Percentiles rank a stretch among this genome's conserved stretches.
Conservation (phyloP, 2,113 vertebrate genomes). For the Podilymbus podiceps region DNA sequence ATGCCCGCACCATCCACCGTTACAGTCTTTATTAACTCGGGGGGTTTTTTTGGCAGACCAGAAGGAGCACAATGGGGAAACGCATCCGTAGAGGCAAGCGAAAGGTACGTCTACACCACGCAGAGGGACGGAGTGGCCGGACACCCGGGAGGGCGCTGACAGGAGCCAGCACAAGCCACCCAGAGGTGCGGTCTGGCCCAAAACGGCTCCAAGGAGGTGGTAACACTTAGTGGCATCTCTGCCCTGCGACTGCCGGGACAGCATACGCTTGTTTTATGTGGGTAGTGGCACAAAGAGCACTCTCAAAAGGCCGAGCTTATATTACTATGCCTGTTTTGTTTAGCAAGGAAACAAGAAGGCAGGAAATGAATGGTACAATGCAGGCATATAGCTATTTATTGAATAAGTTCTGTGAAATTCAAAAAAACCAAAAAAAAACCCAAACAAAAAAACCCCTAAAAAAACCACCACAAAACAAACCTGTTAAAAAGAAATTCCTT, state of each 20-base stretch:
- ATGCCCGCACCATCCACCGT: accelerated
- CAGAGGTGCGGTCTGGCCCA: not conserved
- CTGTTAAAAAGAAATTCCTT: not conserved
- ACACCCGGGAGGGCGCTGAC: accelerated
- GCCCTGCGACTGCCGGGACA: not conserved
- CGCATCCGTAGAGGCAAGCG: accelerated
- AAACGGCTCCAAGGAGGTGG: not conserved
- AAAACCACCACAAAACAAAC: too few species aligned
- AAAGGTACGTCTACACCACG: accelerated
- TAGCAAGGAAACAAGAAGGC: not conserved
- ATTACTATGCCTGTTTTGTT: not conserved
- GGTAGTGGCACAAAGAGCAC: not conserved
- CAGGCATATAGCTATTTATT: not conserved
- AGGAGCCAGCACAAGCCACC: accelerated
- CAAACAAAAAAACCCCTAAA: not conserved
- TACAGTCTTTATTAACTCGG: not conserved
- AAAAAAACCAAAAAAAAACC: not conserved
- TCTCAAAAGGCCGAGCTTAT: not conserved
- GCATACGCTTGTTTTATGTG: not conserved
- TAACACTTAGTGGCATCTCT: not conserved
- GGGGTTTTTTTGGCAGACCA: not conserved
- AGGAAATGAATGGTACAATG: not conserved
- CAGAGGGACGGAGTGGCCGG: not conserved
- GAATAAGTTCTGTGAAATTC: not conserved
- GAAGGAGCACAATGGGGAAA: not conserved